These are phyloP conservation scores for Drosophila antonietae DNA, from an alignment of 2,888 invertebrate species.

Conservation along the genomic window DNA sequence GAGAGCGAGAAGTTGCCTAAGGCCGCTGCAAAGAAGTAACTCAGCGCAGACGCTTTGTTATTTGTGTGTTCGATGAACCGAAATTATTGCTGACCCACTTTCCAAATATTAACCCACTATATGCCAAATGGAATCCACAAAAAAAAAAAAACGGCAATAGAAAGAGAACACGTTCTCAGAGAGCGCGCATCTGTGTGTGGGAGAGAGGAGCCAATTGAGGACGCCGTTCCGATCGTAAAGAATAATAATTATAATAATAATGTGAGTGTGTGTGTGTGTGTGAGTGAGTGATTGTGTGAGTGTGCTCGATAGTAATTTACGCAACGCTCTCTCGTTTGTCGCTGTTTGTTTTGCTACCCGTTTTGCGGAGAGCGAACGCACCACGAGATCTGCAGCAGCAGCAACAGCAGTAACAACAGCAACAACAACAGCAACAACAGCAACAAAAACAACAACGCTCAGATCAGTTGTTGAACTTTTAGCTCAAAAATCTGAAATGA, in stretches of 20 bases:
- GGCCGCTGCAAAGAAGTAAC: constrained; percentile 33
- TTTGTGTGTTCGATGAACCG: constrained; percentile 80
- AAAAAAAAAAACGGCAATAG: constrained; percentile 59
- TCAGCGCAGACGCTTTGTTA: constrained; percentile 47
- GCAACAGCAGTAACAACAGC: constrained; percentile 16
- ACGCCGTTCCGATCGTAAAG: constrained; percentile 54
- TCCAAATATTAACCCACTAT: constrained; percentile 72
- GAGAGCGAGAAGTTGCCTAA: constrained; percentile 17
- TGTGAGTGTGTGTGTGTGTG: constrained; percentile 15
- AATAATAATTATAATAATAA: constrained; percentile 31
- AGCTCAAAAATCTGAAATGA: constrained; percentile 71
- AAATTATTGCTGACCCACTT: constrained; percentile 74
- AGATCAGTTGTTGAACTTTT: too few species aligned
- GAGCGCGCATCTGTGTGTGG: constrained; percentile 15
- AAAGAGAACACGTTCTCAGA: constrained; percentile 40
- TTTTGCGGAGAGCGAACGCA: constrained; percentile 48
- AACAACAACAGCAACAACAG: constrained; percentile 36
- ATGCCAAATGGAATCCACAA: constrained; percentile 75
- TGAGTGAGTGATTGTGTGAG: constrained; percentile 12
- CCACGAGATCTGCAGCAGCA: constrained; percentile 66
- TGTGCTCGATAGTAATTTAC: constrained; percentile 68
- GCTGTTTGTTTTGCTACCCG: constrained; percentile 68
- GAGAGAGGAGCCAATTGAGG: constrained; percentile 48
- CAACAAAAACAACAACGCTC: constrained; percentile 7
- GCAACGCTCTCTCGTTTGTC: constrained; percentile 73